phyloP scores from a whole-genome alignment of 2,888 invertebrate genomes.

The Tinea pellionella region DNA sequence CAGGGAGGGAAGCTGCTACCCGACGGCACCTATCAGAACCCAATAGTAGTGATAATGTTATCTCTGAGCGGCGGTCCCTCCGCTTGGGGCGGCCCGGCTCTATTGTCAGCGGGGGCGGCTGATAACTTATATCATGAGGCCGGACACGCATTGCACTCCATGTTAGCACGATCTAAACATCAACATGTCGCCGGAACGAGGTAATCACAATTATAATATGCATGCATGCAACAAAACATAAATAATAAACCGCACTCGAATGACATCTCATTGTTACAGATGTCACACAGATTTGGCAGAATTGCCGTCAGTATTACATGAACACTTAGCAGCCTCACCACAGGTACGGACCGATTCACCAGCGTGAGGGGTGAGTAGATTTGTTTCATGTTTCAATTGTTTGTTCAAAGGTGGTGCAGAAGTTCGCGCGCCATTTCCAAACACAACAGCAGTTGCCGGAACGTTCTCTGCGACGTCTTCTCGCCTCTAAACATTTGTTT shows the following conservation, averaged over 20 bases:
- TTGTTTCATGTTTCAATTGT: not conserved
- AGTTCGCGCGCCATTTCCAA: conserved; percentile 91
- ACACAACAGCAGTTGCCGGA: conserved; percentile 87
- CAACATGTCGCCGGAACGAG: conserved; percentile 98
- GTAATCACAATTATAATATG: conserved; percentile 56
- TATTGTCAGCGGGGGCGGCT: conserved; percentile 85
- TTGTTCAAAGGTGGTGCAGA: conserved; percentile 74
- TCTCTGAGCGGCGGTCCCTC: conserved; percentile 81
- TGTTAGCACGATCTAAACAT: conserved; percentile 94
- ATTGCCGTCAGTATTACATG: conserved; percentile 98
- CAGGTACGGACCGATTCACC: conserved; percentile 58
- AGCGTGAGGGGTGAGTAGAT: too few species aligned
- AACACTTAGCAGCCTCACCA: conserved; percentile 93
- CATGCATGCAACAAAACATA: not conserved
- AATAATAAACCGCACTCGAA: not conserved
- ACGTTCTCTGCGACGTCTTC: conserved; percentile 81
- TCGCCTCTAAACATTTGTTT: conserved; percentile 88
- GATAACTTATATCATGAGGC: conserved; percentile 99
- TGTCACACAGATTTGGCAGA: conserved; percentile 93
- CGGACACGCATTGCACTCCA: conserved; percentile 99
- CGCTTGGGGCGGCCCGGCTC: conserved; percentile 77
- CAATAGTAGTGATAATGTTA: conserved; percentile 93
- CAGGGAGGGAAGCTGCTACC: conserved; percentile 86
- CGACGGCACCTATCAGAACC: conserved; percentile 88
- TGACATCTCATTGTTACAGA: not conserved